Evolutionary conservation across 2,888 invertebrate genomes (phyloP).

Genomic region (Stomorhina lunata): DNA sequence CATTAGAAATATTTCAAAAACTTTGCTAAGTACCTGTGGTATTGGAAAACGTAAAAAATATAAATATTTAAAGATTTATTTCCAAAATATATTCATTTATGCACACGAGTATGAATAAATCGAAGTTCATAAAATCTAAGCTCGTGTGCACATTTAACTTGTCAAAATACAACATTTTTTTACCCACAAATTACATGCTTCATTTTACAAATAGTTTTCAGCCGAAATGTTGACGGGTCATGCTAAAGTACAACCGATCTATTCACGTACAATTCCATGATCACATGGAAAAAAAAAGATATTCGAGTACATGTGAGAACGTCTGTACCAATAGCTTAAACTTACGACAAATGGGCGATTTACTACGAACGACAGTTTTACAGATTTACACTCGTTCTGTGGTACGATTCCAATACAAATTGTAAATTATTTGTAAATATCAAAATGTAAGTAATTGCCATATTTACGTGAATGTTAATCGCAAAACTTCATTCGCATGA

Average conservation of each 20-base stretch:
- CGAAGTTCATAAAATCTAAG: neutral
- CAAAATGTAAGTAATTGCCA: conserved; percentile 37
- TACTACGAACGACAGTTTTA: neutral
- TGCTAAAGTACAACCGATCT: conserved; percentile 37
- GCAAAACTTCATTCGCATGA: conserved; percentile 6
- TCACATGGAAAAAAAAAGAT: conserved; percentile 16
- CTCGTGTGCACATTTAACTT: neutral
- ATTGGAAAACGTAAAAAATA: neutral
- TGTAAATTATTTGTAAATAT: conserved; percentile 25
- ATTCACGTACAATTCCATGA: conserved; percentile 33
- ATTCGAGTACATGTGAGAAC: neutral
- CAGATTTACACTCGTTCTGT: neutral
- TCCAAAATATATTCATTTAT: neutral
- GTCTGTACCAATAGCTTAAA: too few species aligned
- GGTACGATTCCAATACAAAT: conserved; percentile 33
- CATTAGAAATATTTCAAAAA: neutral
- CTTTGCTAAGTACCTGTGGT: neutral
- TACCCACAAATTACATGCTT: conserved; percentile 31
- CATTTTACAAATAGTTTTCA: conserved; percentile 32
- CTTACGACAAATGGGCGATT: neutral
- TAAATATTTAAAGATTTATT: neutral
- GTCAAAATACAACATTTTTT: conserved; percentile 32
- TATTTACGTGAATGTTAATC: conserved; percentile 26
- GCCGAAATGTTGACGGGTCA: conserved; percentile 38
- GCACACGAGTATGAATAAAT: neutral